Evolutionary conservation across 2,797 vertebrate genomes (phyloP).

Genomic region (Xenopus petersii): DNA sequence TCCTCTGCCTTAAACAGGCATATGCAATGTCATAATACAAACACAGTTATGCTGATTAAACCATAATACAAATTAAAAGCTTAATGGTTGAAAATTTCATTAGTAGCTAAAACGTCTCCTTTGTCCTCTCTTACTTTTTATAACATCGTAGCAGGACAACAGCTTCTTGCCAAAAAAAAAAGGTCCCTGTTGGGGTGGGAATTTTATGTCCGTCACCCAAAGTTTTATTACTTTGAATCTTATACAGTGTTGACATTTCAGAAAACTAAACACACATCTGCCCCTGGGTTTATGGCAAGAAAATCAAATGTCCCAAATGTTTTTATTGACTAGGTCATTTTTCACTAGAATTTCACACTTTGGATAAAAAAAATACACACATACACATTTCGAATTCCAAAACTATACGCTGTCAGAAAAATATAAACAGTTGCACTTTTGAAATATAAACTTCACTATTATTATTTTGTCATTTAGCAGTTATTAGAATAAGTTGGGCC

Average conservation of each 20-base stretch:
- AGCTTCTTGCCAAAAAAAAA: constrained; percentile 30
- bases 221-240: constrained; percentile 45
- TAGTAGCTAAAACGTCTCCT: constrained; percentile 14
- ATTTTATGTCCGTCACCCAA: constrained; percentile 40
- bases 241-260: constrained; percentile 47
- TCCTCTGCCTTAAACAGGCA: too few relatives aligned
- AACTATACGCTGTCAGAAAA: constrained; percentile 26
- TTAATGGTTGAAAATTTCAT: constrained; percentile 16
- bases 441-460: constrained; percentile 32
- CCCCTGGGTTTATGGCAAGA: constrained; percentile 39
- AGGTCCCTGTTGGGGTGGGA: constrained; percentile 13
- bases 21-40: too few relatives aligned
- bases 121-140: constrained; percentile 9
- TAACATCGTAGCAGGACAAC: not conserved
- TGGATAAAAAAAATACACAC: not conserved
- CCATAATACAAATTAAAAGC: constrained; percentile 16
- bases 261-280: constrained; percentile 42
- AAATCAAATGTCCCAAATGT: constrained; percentile 50
- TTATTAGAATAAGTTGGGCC: constrained; percentile 38
- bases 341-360: constrained; percentile 42
- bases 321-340: constrained; percentile 48
- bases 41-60: not conserved
- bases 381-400: constrained; percentile 24
- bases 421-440: constrained; percentile 13
- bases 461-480: constrained; percentile 41